Base-by-base conservation (phyloP, 2,113 vertebrate genomes). In the Cairina moschata region DNA sequence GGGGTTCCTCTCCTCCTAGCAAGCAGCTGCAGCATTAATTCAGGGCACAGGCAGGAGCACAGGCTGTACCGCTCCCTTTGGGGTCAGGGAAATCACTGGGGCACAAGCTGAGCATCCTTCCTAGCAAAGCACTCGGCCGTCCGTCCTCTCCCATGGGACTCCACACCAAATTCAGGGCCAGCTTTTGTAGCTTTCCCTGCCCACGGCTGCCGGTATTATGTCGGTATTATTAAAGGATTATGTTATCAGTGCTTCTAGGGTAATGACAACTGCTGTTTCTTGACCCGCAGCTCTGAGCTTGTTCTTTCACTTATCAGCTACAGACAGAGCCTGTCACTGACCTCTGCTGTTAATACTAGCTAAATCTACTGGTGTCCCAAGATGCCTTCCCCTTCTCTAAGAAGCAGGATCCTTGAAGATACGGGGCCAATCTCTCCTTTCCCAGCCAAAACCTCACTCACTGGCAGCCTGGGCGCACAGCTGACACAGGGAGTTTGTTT, bases 191-290 rank as follows among this genome's bases (percentile, higher is more conserved):
- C 11, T n/a, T 14, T 38, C 28, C 31, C 56, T 71, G 25, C 76
- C 58, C 71, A 72, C 91, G 48, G 76, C 59, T 69, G 75, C 90
- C 60, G 40, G 28, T 44, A 21, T 88, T 66, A 86, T 60, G 58
- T 14, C 44, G 73, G 84, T 22, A 42, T 95, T 96, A 91, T 59
- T 79, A 88, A 83, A 88, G 72, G 97, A 96, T 96, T 96, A 88
- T 74, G 79, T 93, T 96, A 96, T 96, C 94, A 96, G 87, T 46
- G 59, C 80, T 93, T 34, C 88, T 34, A 22, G 78, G 80, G 44
- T 85, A 96, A 91, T 85, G 90, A 54, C 80, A 94, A 48, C 91
- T 73, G 91, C 95, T 91, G 71, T 59, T 92, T 60, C 96, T 65
- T 84, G 83, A 91, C 90, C 88, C 48, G 67, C 50, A 50, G 63